These are phyloP conservation scores for Scolopax rusticola DNA, from an alignment of 2,797 vertebrate genomes.

Conservation along the genomic window DNA sequence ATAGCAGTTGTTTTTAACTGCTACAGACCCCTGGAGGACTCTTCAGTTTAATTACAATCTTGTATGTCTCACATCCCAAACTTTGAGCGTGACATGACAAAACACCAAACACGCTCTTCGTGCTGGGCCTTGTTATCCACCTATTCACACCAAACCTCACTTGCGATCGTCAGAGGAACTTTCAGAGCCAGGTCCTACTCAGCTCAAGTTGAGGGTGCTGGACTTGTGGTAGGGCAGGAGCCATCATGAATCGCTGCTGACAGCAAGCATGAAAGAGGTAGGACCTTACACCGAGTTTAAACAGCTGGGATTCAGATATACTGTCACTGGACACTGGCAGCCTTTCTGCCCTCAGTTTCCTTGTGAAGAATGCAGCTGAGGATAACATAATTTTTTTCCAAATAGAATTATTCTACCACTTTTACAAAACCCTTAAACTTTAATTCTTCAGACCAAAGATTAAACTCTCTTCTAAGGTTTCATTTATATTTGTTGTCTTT, in stretches of 20 bases:
- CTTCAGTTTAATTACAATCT: slow-evolving; percentile 4
- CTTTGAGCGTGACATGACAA: background rate
- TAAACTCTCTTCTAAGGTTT: slow-evolving; percentile 25
- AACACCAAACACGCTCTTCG: background rate
- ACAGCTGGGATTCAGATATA: background rate
- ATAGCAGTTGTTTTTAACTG: slow-evolving; percentile 8
- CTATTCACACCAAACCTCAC: background rate
- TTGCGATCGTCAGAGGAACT: background rate
- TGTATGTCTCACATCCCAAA: background rate
- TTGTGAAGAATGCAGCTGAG: background rate
- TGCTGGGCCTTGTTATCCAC: background rate
- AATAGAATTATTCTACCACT: slow-evolving; percentile 8
- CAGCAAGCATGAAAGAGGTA: background rate
- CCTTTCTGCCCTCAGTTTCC: background rate
- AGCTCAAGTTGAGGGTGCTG: background rate
- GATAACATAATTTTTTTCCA: background rate
- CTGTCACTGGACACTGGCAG: background rate
- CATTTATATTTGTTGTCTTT: background rate
- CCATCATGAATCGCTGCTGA: background rate
- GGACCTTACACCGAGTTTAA: background rate
- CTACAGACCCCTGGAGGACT: background rate
- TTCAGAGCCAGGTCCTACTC: background rate
- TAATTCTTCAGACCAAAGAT: slow-evolving; percentile 24
- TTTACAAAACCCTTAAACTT: slow-evolving; percentile 24
- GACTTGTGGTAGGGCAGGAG: background rate